Percentiles rank a stretch among this genome's conserved stretches.
Evolutionary conservation across 2,797 vertebrate genomes (phyloP).

Genomic region (Phoxinus dragarum): DNA sequence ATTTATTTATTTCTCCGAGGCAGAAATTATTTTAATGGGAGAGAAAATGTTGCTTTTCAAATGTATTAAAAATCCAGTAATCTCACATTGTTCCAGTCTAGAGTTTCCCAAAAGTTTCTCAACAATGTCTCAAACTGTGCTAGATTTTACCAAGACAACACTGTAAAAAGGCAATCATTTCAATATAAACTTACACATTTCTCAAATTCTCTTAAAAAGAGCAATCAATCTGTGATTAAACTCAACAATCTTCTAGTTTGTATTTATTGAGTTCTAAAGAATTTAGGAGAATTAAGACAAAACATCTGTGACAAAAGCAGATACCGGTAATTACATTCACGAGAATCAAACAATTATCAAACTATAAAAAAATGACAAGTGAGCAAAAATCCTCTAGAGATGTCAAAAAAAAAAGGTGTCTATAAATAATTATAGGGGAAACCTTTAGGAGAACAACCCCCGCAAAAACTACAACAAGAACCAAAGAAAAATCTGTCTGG

Average conservation of each 20-base stretch:
- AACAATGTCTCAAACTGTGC: background rate
- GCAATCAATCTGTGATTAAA: background rate
- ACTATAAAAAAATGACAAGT: background rate
- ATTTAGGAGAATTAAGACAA: background rate
- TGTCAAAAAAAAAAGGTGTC: background rate
- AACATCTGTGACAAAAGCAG: background rate
- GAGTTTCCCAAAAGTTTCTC: background rate
- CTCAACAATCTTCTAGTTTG: background rate
- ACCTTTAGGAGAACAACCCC: no score
- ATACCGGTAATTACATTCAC: background rate
- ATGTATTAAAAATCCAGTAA: background rate
- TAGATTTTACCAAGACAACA: background rate
- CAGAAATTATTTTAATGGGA: background rate
- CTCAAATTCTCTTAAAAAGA: background rate
- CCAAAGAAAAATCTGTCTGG: background rate
- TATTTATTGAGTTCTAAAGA: background rate
- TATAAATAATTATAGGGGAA: no score
- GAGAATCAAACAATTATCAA: background rate
- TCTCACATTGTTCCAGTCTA: background rate
- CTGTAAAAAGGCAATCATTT: background rate
- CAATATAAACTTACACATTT: background rate
- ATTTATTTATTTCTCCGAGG: background rate
- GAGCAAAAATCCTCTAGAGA: background rate
- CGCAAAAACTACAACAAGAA: background rate
- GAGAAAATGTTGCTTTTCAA: background rate